These are phyloP conservation scores for Heliconius congener DNA, from an alignment of 1,140 invertebrate genomes.

Conservation along the genomic window DNA sequence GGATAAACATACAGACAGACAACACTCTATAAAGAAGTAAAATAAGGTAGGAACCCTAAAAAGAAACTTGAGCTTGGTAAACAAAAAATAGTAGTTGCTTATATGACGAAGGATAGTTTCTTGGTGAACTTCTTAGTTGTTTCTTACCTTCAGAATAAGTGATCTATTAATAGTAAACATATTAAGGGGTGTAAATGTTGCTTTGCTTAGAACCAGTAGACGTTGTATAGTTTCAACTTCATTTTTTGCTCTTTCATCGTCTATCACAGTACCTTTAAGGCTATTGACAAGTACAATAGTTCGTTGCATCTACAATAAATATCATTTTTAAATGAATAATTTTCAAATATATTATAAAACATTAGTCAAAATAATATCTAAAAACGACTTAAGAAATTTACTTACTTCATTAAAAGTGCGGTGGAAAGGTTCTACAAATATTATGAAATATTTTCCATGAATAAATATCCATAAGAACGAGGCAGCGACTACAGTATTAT, in stretches of 20 bases:
- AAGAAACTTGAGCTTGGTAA: too few species aligned
- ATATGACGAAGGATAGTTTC: too few species aligned
- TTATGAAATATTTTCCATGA: background rate
- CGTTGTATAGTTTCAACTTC: background rate
- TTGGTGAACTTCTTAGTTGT: background rate
- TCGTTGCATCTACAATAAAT: background rate
- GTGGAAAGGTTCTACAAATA: background rate
- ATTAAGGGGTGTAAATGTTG: background rate
- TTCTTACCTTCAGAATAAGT: background rate
- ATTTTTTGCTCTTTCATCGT: background rate
- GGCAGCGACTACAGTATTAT: background rate
- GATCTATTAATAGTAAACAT: background rate
- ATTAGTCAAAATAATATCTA: background rate
- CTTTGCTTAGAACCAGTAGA: background rate
- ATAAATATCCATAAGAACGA: background rate
- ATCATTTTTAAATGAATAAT: background rate
- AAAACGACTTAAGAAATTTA: background rate
- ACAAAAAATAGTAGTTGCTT: too few species aligned
- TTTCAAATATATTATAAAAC: background rate
- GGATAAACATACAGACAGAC: too few species aligned
- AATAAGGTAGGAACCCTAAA: too few species aligned
- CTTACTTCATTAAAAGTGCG: slow-evolving; percentile 4
- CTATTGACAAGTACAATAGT: background rate
- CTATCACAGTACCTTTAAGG: background rate
- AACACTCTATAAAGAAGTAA: too few species aligned